Conservation (phyloP, 2,797 vertebrate species). For the Acridotheres tristis region DNA sequence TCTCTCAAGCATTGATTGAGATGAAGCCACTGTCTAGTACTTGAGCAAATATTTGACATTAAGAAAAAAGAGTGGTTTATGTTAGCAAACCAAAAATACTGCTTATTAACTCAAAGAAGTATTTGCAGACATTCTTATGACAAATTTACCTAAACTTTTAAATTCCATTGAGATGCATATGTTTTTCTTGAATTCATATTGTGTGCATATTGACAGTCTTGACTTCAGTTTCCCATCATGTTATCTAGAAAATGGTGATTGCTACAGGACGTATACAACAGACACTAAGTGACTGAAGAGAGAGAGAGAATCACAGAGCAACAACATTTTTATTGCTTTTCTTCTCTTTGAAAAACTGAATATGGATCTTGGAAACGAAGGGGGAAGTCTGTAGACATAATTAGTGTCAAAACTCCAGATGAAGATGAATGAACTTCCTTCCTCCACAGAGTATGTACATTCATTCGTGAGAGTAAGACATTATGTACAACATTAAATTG, state of each 20-base stretch:
- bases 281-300: not conserved
- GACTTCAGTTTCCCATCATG: not conserved
- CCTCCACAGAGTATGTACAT: not conserved
- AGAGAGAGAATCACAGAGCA: not conserved
- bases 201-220: not conserved
- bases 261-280: not conserved
- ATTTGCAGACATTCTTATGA: not conserved
- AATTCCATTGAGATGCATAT: not conserved
- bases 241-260: not conserved
- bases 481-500: constrained; percentile 6
- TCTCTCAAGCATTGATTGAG: rapidly evolving
- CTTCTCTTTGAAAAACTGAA: not conserved
- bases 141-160: not conserved
- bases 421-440: constrained; percentile 36
- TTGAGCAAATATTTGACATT: not conserved
- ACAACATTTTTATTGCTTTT: not conserved
- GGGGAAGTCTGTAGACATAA: not conserved
- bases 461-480: constrained; percentile 11
- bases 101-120: not conserved
- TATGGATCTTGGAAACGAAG: not conserved
- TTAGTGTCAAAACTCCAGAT: constrained; percentile 38
- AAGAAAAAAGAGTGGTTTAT: not conserved
- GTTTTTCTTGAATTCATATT: not conserved
- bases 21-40: not conserved
- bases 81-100: not conserved